Percentiles rank a stretch among this genome's conserved stretches.
Conservation (phyloP, 2,113 vertebrate species). For the Mystacornis crossleyi region DNA sequence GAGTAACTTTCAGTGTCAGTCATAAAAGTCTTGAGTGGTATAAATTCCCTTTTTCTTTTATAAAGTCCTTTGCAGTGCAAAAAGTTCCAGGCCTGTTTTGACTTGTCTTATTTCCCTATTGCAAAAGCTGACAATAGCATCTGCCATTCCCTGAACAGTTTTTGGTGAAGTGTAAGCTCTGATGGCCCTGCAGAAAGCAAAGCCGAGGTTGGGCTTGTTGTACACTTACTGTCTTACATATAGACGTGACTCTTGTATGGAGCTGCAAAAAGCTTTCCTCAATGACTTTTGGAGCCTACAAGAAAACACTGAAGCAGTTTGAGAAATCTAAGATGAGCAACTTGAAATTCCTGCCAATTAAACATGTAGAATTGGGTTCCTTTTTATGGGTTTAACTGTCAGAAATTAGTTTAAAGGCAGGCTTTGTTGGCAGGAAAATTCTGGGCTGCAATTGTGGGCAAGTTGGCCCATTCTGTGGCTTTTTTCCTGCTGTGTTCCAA, state of each 20-base stretch:
- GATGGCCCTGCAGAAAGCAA: not conserved
- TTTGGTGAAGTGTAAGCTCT: not conserved
- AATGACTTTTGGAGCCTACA: not conserved
- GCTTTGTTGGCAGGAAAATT: not conserved
- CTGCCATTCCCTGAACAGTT: not conserved
- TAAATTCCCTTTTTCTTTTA: not conserved
- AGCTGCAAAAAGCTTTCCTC: not conserved
- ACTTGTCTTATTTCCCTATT: not conserved
- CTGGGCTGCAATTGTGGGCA: not conserved
- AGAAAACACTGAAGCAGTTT: not conserved
- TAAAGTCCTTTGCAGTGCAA: not conserved
- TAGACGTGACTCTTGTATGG: not conserved
- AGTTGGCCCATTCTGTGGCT: not conserved
- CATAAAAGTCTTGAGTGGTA: not conserved
- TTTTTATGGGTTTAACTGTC: not conserved
- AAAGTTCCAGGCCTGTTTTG: not conserved
- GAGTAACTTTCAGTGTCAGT: not conserved
- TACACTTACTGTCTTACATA: accelerated
- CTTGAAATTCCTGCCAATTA: not conserved
- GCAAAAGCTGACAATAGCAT: not conserved
- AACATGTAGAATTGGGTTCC: not conserved
- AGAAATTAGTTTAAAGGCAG: not conserved
- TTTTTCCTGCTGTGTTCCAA: not conserved
- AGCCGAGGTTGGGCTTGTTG: not conserved
- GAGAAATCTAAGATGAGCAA: not conserved